phyloP scores from a whole-genome alignment of 2,797 vertebrate species.

The Tokudaia muenninki region DNA sequence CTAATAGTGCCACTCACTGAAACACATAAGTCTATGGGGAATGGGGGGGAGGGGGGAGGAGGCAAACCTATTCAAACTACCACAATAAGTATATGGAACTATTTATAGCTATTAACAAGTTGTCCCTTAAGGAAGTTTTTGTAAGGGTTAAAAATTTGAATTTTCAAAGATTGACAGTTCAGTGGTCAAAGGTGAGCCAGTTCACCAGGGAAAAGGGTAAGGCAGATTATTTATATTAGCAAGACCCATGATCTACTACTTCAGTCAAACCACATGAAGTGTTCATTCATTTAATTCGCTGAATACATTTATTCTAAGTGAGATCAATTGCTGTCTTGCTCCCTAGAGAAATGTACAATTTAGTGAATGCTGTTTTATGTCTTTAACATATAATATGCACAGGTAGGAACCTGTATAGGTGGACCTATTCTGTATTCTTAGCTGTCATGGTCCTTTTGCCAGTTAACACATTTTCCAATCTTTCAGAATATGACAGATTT shows the following conservation, averaged over 20 bases:
- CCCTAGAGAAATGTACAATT: background rate
- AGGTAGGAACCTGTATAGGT: background rate
- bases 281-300: background rate
- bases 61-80: too few species aligned
- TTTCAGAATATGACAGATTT: slow-evolving; percentile 47
- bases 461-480: background rate
- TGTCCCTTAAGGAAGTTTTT: background rate
- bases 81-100: background rate
- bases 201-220: background rate
- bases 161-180: slow-evolving; percentile 5
- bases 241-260: background rate
- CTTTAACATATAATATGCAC: background rate
- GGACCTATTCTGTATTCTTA: background rate
- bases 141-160: background rate
- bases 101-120: background rate
- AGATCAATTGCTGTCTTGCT: background rate
- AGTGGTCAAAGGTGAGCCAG: background rate
- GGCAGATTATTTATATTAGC: background rate
- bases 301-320: background rate
- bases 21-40: background rate
- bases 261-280: accelerated
- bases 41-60: too few species aligned
- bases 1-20: background rate
- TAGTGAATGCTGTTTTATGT: background rate
- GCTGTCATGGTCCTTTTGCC: background rate